Percentiles rank a stretch among this genome's conserved stretches.
phyloP scores from a whole-genome alignment of 1,140 invertebrate species.

The Metopolophium dirhodum region DNA sequence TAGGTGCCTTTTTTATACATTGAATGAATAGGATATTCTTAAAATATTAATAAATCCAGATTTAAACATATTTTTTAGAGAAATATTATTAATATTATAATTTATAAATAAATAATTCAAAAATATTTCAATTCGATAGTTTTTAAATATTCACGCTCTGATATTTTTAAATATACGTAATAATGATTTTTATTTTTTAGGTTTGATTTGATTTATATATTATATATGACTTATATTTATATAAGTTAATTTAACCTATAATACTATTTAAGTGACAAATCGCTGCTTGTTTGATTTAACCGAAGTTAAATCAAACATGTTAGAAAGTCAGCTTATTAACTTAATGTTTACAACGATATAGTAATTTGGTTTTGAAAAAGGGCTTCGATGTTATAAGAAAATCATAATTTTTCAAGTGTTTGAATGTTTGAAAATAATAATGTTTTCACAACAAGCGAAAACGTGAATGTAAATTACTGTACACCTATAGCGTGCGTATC shows the following conservation, averaged over 20 bases:
- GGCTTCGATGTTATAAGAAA: neutral
- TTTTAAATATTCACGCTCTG: neutral
- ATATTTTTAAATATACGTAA: neutral
- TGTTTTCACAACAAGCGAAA: neutral
- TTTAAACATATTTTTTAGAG: neutral
- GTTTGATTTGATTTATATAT: neutral
- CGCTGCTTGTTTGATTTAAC: too few relatives aligned
- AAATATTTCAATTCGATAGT: neutral
- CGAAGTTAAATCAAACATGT: neutral
- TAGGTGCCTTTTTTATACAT: too few relatives aligned
- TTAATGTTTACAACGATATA: neutral
- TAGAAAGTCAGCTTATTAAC: neutral
- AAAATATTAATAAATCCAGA: neutral
- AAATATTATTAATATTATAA: neutral
- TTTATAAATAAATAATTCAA: neutral
- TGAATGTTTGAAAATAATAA: neutral
- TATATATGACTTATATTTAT: too few relatives aligned
- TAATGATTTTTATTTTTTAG: neutral
- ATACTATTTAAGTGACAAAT: neutral
- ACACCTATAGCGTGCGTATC: constrained; percentile 14
- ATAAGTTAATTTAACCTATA: too few relatives aligned
- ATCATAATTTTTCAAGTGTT: constrained; percentile 2
- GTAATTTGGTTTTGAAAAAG: neutral
- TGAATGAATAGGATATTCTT: neutral
- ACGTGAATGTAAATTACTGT: constrained; percentile 28